phyloP scores from a whole-genome alignment of 2,797 vertebrate genomes.

The Onychomys torridus region DNA sequence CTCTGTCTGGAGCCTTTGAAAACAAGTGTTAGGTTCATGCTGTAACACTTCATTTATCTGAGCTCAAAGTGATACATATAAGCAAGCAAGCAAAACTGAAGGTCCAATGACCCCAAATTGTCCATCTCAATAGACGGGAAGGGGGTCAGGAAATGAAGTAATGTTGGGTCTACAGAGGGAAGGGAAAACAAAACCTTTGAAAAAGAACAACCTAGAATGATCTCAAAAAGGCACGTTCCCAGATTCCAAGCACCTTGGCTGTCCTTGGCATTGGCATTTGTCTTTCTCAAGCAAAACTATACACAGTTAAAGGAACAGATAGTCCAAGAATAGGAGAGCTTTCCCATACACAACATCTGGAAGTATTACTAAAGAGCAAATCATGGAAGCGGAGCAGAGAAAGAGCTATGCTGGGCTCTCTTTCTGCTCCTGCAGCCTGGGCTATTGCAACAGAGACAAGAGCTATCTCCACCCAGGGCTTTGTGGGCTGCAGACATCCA shows the following conservation, averaged over 20 bases:
- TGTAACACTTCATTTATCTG: neutral
- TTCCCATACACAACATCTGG: slow-evolving; percentile 63
- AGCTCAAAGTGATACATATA: neutral
- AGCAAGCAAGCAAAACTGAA: neutral
- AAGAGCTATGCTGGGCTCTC: neutral
- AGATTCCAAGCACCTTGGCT: neutral
- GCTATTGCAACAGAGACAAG: slow-evolving; percentile 38
- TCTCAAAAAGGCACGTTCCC: neutral
- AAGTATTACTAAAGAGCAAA: slow-evolving; percentile 33
- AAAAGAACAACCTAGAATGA: slow-evolving; percentile 1
- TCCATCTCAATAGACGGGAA: neutral
- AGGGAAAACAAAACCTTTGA: neutral
- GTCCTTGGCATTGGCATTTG: neutral
- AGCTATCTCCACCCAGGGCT: neutral
- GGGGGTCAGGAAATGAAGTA: too few relatives aligned
- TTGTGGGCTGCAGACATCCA: neutral
- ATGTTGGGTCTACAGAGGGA: neutral
- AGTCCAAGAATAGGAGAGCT: neutral
- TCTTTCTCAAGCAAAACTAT: neutral
- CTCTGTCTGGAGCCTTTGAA: neutral
- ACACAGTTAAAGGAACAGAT: slow-evolving; percentile 58
- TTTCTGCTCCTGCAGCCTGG: slow-evolving; percentile 32
- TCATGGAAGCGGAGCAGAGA: slow-evolving; percentile 47
- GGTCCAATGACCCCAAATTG: neutral
- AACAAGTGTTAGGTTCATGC: neutral